These are phyloP conservation scores for Macroramphosus scolopax DNA, from an alignment of 2,797 vertebrate genomes.

Conservation along the genomic window DNA sequence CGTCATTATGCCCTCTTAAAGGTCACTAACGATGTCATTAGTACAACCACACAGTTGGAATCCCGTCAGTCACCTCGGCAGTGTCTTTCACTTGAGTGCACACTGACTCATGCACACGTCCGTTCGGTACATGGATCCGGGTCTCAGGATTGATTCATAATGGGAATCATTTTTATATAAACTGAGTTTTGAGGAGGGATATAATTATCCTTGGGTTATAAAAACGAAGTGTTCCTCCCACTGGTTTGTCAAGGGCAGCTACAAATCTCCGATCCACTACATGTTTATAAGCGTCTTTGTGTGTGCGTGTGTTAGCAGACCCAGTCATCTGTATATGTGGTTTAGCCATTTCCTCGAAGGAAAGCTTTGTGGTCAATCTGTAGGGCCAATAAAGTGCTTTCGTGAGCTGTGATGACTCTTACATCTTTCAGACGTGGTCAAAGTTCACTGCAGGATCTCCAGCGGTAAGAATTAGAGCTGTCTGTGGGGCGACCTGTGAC, in stretches of 20 bases:
- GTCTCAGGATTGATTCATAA: constrained; percentile 28
- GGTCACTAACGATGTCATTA: constrained; percentile 52
- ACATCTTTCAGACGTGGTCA: constrained; percentile 64
- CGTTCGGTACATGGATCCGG: constrained; percentile 4
- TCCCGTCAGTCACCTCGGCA: constrained; percentile 28
- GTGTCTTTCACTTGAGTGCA: constrained; percentile 18
- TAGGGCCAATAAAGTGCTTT: constrained; percentile 45
- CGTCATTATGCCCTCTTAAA: constrained; percentile 42
- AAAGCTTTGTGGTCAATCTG: constrained; percentile 62
- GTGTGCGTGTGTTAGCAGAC: constrained; percentile 24
- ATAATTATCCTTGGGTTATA: constrained; percentile 38
- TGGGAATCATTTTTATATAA: constrained; percentile 26
- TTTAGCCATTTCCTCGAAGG: constrained; percentile 62
- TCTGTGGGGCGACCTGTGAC: no score
- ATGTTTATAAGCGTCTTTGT: constrained; percentile 27
- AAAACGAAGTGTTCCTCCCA: constrained; percentile 24
- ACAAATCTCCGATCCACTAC: constrained; percentile 28
- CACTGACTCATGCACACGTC: constrained; percentile 15
- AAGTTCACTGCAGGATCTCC: constrained; percentile 31
- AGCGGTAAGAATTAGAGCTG: constrained; percentile 20
- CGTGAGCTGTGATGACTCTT: constrained; percentile 58
- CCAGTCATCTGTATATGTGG: constrained; percentile 60
- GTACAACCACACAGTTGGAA: constrained; percentile 45
- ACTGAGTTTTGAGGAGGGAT: constrained; percentile 27
- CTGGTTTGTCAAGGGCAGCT: constrained; percentile 22